phyloP scores from a whole-genome alignment of 1,140 invertebrate species.

The Papilio xuthus region DNA sequence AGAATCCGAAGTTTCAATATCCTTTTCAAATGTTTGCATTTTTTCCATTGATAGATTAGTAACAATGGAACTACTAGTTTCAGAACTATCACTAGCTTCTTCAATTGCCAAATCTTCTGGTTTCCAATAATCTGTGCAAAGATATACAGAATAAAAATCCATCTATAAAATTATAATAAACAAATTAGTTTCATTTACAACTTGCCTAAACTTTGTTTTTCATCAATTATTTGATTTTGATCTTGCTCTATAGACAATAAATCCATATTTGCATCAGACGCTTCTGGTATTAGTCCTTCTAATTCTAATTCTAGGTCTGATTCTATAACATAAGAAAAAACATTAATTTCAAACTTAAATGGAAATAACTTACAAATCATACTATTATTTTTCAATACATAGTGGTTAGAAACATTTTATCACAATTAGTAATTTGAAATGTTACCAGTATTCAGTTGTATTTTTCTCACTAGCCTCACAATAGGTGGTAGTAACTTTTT shows the following conservation, averaged over 20 bases:
- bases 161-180: not conserved
- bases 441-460: constrained; percentile 71
- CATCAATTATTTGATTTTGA: constrained; percentile 57
- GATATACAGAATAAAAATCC: constrained; percentile 10
- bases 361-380: not conserved
- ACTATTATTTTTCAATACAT: not conserved
- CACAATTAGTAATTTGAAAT: constrained; percentile 34
- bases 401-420: constrained; percentile 21
- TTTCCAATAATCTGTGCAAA: constrained; percentile 72
- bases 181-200: not conserved
- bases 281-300: constrained; percentile 71
- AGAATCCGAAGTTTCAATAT: constrained; percentile 71
- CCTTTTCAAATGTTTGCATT: constrained; percentile 66
- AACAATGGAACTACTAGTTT: constrained; percentile 73
- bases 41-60: constrained; percentile 74
- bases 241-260: constrained; percentile 70
- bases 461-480: constrained; percentile 56
- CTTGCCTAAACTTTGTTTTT: constrained; percentile 70
- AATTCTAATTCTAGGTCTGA: constrained; percentile 72
- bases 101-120: constrained; percentile 69
- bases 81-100: constrained; percentile 75
- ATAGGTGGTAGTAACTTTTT: constrained; percentile 62
- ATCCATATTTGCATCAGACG: constrained; percentile 67
- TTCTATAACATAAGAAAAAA: constrained; percentile 52
- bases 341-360: not conserved